Conservation (phyloP, 2,797 vertebrate species). For the Melanotaenia maccullochi region DNA sequence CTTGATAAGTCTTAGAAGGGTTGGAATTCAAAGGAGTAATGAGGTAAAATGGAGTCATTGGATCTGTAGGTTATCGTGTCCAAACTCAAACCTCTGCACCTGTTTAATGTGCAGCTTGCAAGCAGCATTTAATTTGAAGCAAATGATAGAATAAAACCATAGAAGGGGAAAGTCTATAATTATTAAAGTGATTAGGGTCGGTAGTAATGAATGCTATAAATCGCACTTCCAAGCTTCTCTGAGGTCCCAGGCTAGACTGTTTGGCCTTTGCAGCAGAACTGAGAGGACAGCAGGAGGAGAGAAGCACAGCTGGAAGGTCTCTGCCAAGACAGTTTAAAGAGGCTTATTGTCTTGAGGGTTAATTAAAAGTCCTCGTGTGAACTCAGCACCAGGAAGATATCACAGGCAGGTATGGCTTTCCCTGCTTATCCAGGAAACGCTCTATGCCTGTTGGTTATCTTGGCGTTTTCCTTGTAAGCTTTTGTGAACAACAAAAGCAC, state of each 20-base stretch:
- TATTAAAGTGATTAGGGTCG: constrained; percentile 49
- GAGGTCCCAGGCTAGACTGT: constrained; percentile 34
- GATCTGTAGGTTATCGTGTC: constrained; percentile 54
- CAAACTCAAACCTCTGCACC: constrained; percentile 49
- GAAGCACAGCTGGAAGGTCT: constrained; percentile 33
- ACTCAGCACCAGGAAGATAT: constrained; percentile 22
- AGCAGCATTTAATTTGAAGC: constrained; percentile 54
- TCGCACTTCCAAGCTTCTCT: constrained; percentile 31
- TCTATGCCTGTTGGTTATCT: constrained; percentile 31
- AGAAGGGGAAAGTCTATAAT: constrained; percentile 33
- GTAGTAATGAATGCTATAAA: constrained; percentile 31
- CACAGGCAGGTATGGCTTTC: constrained; percentile 22
- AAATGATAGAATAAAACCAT: constrained; percentile 44
- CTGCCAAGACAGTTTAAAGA: constrained; percentile 13
- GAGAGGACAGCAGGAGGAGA: constrained; percentile 22
- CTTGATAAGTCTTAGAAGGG: constrained; percentile 55
- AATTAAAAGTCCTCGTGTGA: constrained; percentile 14
- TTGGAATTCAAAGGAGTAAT: constrained; percentile 35
- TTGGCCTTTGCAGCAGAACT: constrained; percentile 34
- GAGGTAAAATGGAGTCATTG: constrained; percentile 37
- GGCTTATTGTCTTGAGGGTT: constrained; percentile 19
- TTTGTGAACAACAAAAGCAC: constrained; percentile 12
- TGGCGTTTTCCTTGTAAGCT: constrained; percentile 23
- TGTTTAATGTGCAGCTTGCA: constrained; percentile 51
- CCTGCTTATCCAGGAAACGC: constrained; percentile 53